Conservation (phyloP, 2,888 invertebrate species). For the Oxystoma pomonae region DNA sequence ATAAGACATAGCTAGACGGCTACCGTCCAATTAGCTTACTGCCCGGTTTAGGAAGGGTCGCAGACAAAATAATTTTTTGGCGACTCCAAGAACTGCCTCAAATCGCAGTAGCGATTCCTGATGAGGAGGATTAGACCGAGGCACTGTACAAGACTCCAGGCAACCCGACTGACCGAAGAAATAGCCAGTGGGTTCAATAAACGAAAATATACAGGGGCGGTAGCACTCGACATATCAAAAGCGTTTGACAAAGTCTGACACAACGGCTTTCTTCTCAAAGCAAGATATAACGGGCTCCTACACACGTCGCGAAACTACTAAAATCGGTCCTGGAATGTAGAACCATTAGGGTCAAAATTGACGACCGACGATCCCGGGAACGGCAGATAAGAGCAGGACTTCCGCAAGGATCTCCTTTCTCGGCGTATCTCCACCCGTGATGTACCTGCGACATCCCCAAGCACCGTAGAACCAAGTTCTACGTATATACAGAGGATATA, state of each 20-base stretch:
- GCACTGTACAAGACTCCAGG: neutral
- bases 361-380: neutral
- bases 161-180: neutral
- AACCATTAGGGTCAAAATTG: neutral
- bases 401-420: neutral
- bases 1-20: neutral
- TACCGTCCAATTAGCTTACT: slow-evolving; percentile 18
- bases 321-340: slow-evolving; percentile 3
- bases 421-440: no score
- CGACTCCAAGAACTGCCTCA: neutral
- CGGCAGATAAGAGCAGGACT: neutral
- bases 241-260: neutral
- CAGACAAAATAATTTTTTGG: neutral
- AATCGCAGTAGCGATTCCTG: neutral
- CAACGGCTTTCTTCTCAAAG: neutral
- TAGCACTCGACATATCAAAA: neutral
- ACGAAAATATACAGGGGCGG: neutral
- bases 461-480: neutral
- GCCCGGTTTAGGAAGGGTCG: slow-evolving; percentile 8
- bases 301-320: neutral
- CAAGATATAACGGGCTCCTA: neutral
- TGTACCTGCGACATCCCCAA: neutral
- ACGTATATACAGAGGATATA: no score
- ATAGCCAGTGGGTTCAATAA: neutral
- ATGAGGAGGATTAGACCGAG: slow-evolving; percentile 6